Evolutionary conservation across 2,113 vertebrate genomes (phyloP).

Genomic region (Xiphorhynchus elegans): DNA sequence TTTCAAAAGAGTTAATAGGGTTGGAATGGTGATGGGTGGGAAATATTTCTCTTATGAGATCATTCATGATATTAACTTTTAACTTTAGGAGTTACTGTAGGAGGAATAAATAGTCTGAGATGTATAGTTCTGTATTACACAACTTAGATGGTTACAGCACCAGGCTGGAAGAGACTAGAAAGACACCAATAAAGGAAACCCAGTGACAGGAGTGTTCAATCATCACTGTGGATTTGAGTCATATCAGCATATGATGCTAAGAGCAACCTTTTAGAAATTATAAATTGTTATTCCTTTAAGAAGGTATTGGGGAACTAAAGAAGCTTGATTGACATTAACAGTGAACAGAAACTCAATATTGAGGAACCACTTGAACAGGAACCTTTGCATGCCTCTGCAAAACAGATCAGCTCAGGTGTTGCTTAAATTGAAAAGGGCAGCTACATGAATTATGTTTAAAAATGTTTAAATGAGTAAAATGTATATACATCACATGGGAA

Average conservation of each 20-base stretch:
- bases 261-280: not conserved
- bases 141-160: not conserved
- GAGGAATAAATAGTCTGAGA: not conserved
- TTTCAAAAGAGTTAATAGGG: not conserved
- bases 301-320: not conserved
- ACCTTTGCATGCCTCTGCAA: not conserved
- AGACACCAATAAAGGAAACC: not conserved
- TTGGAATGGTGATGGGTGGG: not conserved
- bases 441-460: not conserved
- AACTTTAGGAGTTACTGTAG: not conserved
- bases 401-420: not conserved
- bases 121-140: not conserved
- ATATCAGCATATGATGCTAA: not conserved
- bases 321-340: not conserved
- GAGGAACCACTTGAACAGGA: not conserved
- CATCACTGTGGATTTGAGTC: not conserved
- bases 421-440: not conserved
- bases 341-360: not conserved
- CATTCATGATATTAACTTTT: not conserved
- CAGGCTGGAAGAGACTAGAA: not conserved
- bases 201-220: not conserved
- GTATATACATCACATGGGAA: not conserved
- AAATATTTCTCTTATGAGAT: not conserved
- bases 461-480: not conserved
- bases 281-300: not conserved